Percentiles rank a stretch among this genome's conserved stretches.
These are phyloP conservation scores for Dryocosmus kuriphilus DNA, from an alignment of 2,888 invertebrate species.

Conservation along the genomic window DNA sequence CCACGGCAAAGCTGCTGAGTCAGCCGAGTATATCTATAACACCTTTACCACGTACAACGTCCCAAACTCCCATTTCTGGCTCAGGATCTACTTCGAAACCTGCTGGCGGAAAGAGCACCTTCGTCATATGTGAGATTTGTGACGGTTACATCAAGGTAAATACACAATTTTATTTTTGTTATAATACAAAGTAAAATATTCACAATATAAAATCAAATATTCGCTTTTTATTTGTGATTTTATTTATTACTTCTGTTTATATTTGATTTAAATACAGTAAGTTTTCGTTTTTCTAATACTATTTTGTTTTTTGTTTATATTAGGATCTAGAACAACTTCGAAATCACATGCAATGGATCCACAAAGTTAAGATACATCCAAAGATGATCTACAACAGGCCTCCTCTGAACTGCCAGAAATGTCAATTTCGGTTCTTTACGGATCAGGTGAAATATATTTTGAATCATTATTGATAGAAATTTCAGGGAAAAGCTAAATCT, in stretches of 20 bases:
- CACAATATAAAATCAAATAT: not conserved
- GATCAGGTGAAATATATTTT: conserved; percentile 79
- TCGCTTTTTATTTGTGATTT: conserved; percentile 6
- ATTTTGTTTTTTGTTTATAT: conserved; percentile 32
- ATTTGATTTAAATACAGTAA: not conserved
- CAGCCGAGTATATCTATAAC: conserved; percentile 95
- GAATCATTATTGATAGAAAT: not conserved
- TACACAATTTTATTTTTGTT: conserved; percentile 34
- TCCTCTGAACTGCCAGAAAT: conserved; percentile 96
- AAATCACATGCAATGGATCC: conserved; percentile 99
- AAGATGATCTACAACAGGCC: conserved; percentile 97
- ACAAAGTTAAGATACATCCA: conserved; percentile 97
- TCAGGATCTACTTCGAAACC: conserved; percentile 75
- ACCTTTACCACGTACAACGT: conserved; percentile 85
- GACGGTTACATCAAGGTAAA: conserved; percentile 93
- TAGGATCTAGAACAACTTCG: conserved; percentile 93
- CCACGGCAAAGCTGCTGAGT: conserved; percentile 79
- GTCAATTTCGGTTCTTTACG: conserved; percentile 97
- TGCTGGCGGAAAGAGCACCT: conserved; percentile 84
- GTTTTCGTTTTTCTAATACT: not conserved
- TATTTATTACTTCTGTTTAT: not conserved
- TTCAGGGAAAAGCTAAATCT: not conserved
- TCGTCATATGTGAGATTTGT: conserved; percentile 97
- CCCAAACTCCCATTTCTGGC: conserved; percentile 73
- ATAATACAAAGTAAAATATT: too few species aligned